Base-by-base conservation (phyloP, 2,888 invertebrate genomes). In the Xanthia togata region DNA sequence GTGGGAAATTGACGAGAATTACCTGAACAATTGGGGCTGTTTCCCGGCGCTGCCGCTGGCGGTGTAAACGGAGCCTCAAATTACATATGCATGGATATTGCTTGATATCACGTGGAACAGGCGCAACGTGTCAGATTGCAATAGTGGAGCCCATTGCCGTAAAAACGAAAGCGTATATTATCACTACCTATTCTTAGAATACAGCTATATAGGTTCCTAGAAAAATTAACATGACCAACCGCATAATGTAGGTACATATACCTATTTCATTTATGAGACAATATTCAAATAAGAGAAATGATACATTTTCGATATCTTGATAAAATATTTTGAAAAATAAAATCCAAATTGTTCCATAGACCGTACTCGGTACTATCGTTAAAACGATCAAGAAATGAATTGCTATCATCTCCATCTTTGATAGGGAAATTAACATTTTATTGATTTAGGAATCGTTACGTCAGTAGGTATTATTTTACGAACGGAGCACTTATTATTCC, bases 401-500 rank as follows among this genome's bases (percentile, higher is more conserved):
- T 69, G 76, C 78, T 76, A 68, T 75, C 81, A 62, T 76, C 67
- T 78, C n/a, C 75, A 70, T 68, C 60, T 74, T 65, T 64, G 67
- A 83, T 74, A 73, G 53, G 53, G 55, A 71, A 65, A 87, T 85
- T 87, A 77, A 72, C 75, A 77, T 86, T 78, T 85, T 79, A 81
- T 84, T 78, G 73, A 81, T 76, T 76, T 57, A 78, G 47, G 31
- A 17, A 53, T 68, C 44, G 47, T 41, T 68, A 38, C 44, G 26
- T 60, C 38, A 44, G 26, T 60, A 60, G 62, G 26, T 70, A 67
- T 72, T 69, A 68, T 68, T 69, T 65, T 38, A 12, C 50, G 26
- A 67, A 60, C 47, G 31, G 31, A 59, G n/a, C 53, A 53, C 44
- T 65, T 67, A 62, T 31, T 14, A 55, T 50, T 35, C 23, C 23